Base-by-base conservation (phyloP, 2,888 invertebrate genomes). In the Yponomeuta malinellus region DNA sequence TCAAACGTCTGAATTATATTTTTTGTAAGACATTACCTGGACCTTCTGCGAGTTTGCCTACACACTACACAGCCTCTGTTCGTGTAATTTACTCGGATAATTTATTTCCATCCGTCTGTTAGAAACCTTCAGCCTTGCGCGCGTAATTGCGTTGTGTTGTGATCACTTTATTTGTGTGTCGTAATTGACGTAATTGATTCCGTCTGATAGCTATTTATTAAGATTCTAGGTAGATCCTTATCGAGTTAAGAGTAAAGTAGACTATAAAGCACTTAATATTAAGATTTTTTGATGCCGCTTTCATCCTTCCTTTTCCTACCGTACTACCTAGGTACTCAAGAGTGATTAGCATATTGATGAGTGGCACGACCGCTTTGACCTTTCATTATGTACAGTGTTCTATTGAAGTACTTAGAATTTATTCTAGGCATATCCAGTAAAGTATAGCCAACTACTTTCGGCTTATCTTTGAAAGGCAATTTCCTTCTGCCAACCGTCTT, bases 131-230 rank as follows among this genome's bases (percentile, higher is more conserved):
- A 65, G 31, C 65, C 65, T 65, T 65, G 52, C 52, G 52, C 52
- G 52, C 52, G 65, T 65, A 65, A 65, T 65, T 65, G 65, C 52
- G 33, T 65, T 31, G 29, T 65, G 65, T 8, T 65, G 29, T 12
- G 9, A 15, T 15, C 15, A 15, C 52, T 59, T 59, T 59, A 59
- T 59, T 59, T 59, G 2, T 59, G 4, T 15, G 52, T 15, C 15
- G 3, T 59, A 59, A 59, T 65, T 65, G 65, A 29, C 29, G 6
- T 65, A 12, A 15, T 59, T 59, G 52, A 59, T 59, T 59, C 15
- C 52, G 52, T 15, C 52, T 59, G 15, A 59, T 15, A 59, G 15
- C 4, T 52, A 52, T 52, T 59, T 59, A 1, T 15, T 12, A 59
- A 59, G 43, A 43, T 43, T 43, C 43, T 43, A 43, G 43, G 43